Evolutionary conservation across 2,888 invertebrate genomes (phyloP).

Genomic region (Hirtodrosophila trivittata): DNA sequence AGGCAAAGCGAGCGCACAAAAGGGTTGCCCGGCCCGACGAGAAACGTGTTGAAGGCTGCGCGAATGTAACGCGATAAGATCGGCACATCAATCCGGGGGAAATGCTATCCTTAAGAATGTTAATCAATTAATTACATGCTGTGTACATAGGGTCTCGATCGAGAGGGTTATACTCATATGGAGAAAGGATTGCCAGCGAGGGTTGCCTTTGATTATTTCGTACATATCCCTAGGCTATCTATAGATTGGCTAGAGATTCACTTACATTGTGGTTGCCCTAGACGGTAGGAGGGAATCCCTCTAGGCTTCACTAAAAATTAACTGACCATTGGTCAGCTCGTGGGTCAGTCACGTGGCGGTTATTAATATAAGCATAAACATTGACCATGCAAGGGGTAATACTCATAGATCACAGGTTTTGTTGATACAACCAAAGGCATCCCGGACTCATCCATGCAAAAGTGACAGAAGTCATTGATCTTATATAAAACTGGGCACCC

Average conservation of each 20-base stretch:
- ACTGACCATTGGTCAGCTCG: conserved; percentile 71
- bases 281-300: conserved; percentile 16
- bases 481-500: conserved; percentile 10
- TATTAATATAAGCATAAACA: conserved; percentile 75
- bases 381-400: conserved; percentile 54
- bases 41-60: conserved; percentile 61
- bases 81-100: conserved; percentile 66
- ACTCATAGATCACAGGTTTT: conserved; percentile 35
- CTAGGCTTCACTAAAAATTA: conserved; percentile 38
- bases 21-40: conserved; percentile 51
- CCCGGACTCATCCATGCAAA: conserved; percentile 7
- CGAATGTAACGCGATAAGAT: conserved; percentile 73
- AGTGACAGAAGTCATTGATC: conserved; percentile 45
- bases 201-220: conserved; percentile 71
- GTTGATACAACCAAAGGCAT: conserved; percentile 17
- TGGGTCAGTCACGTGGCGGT: conserved; percentile 70
- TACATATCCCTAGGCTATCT: conserved; percentile 65
- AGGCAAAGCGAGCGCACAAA: conserved; percentile 41
- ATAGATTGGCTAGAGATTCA: conserved; percentile 53
- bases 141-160: conserved; percentile 46
- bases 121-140: conserved; percentile 82
- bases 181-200: conserved; percentile 55
- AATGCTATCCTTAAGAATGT: conserved; percentile 75
- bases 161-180: conserved; percentile 18
- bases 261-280: conserved; percentile 34